Base-by-base conservation (phyloP, 2,797 vertebrate genomes). In the Emydoidea blandingii region DNA sequence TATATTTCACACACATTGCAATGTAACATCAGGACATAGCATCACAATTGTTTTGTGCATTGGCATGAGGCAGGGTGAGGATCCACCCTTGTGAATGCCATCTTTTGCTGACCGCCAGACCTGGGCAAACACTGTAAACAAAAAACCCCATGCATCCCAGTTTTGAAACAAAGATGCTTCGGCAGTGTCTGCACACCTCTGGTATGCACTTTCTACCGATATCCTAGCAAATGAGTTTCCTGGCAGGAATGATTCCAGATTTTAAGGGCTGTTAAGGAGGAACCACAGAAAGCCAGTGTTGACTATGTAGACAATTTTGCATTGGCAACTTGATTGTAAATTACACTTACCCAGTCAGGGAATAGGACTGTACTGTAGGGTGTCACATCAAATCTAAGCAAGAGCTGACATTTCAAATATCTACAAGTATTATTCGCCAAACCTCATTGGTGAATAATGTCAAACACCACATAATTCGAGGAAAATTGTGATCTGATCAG, bases 401-500 rank as follows among this genome's bases (percentile, higher is more conserved):
- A 41, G n/a, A 72, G 37, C 34, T 72, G 68, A 41, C 37, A 25
- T 72, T 41, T 72, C 68, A 12, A 41, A 41, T 41, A 21, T 12
- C 65, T 21, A 41, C 68, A 41, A 72, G 37, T 25, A 23, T 41
- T 72, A 72, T 72, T 41, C 2, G 5, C 68, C 37, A 72, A 41
- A 72, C 41, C 5, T 19, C 34, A 4, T 41, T 41, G 37, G 18
- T 72, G 19, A 37, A 37, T n/a, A 68, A 72, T 72, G 11, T 80
- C 37, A 41, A 72, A 76, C 41, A 90, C 52, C 47, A 1, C 0
- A 0, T 62, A 37, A 90, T 84, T 65, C 0, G 0, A 27, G 5
- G 52, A 47, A 59, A 57, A 41, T 79, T 83, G 56, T 27, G 62
- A 76, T 53, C 81, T 62, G 88, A 44, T 83, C 19, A 19, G 8